Percentiles rank a stretch among this genome's conserved stretches.
Evolutionary conservation across 1,140 invertebrate species (phyloP).

Genomic region (Sarcophaga bullata): DNA sequence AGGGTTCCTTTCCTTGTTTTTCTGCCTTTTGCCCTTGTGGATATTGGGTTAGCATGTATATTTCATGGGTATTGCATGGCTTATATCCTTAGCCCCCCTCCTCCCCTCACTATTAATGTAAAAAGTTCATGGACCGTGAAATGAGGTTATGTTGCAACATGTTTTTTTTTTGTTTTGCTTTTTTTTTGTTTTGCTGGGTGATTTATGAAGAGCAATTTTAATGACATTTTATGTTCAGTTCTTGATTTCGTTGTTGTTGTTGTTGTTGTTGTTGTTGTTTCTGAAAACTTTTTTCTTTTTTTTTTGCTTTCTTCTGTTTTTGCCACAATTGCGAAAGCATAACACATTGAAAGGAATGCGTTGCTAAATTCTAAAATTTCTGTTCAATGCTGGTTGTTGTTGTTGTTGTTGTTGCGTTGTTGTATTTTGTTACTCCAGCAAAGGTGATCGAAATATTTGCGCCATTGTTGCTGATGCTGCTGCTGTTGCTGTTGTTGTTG

Average conservation of each 20-base stretch:
- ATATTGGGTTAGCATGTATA: too few species aligned
- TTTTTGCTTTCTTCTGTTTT: neutral
- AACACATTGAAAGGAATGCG: slow-evolving; percentile 14
- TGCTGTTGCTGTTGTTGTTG: too few species aligned
- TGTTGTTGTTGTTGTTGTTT: neutral
- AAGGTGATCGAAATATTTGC: neutral
- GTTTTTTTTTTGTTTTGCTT: too few species aligned
- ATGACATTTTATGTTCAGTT: slow-evolving; percentile 57
- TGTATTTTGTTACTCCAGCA: neutral
- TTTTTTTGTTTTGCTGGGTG: slow-evolving; percentile 54
- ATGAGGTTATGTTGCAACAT: slow-evolving; percentile 59
- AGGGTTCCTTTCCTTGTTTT: neutral
- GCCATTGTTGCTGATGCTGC: neutral
- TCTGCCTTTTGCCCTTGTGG: neutral
- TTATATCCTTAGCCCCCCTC: neutral
- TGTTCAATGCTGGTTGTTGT: neutral
- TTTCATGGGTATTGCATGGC: too few species aligned
- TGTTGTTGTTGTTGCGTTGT: neutral
- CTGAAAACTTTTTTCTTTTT: too few species aligned
- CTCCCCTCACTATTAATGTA: neutral
- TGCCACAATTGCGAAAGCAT: neutral
- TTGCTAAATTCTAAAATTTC: neutral
- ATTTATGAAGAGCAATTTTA: slow-evolving; percentile 65
- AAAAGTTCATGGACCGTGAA: slow-evolving; percentile 61
- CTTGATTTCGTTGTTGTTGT: slow-evolving; percentile 1